A percentile compares a stretch with the other conserved stretches of the same genome.
phyloP scores from a whole-genome alignment of 2,888 invertebrate species.

The Eulithis prunata region DNA sequence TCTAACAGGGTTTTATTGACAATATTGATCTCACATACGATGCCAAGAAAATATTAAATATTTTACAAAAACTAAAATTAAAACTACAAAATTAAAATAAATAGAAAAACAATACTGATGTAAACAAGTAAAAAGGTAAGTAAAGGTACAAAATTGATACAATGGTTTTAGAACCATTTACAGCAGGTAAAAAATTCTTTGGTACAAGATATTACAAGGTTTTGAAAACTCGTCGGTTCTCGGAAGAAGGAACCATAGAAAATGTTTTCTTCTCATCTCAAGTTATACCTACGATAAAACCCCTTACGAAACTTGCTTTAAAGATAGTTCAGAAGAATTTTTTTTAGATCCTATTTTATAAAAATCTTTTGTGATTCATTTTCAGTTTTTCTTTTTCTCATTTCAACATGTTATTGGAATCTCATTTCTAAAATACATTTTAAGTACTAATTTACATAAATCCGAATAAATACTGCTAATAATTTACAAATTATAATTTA shows the following conservation, averaged over 20 bases:
- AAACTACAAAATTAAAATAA: slow-evolving; percentile 22
- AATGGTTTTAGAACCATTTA: slow-evolving; percentile 13
- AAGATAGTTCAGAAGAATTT: no score
- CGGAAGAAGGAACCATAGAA: no score
- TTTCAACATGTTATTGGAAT: no score
- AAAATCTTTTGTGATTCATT: no score
- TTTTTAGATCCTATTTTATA: no score
- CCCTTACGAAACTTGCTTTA: no score
- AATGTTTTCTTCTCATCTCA: no score
- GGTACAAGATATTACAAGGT: slow-evolving; percentile 29
- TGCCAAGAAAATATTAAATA: background rate
- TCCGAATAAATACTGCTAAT: slow-evolving; percentile 35
- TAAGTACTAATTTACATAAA: slow-evolving; percentile 12
- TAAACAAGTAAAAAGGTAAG: slow-evolving; percentile 25
- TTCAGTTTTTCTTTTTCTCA: no score
- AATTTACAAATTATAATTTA: slow-evolving; percentile 35
- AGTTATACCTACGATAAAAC: no score
- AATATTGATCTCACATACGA: background rate
- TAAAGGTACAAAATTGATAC: slow-evolving; percentile 30
- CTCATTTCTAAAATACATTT: background rate
- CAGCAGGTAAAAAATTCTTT: slow-evolving; percentile 38
- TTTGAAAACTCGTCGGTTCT: background rate
- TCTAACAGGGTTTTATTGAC: background rate
- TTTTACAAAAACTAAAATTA: slow-evolving; percentile 5
- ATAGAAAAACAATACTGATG: slow-evolving; percentile 39